Percentiles rank a stretch among this genome's conserved stretches.
These are phyloP conservation scores for Salvator merianae DNA, from an alignment of 2,113 vertebrate genomes.

Conservation along the genomic window DNA sequence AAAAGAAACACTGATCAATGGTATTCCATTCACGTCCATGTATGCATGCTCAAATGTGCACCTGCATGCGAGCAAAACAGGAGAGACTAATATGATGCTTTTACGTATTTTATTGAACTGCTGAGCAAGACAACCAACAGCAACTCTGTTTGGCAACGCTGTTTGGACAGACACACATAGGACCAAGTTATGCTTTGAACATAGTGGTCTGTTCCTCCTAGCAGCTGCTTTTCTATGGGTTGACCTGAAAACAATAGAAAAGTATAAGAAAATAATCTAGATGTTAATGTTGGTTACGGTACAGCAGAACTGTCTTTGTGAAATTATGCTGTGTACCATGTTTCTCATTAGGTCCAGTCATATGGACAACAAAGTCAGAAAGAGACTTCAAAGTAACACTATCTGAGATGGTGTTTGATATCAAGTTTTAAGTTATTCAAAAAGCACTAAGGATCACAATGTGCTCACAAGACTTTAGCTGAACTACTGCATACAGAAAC, in stretches of 20 bases:
- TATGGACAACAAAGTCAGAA: no score
- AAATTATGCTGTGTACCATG: background rate
- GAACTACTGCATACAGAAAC: background rate
- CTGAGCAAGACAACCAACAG: background rate
- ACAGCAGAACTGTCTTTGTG: no score
- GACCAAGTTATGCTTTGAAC: background rate
- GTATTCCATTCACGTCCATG: background rate
- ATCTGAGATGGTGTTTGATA: background rate
- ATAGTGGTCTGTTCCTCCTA: background rate
- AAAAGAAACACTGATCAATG: background rate
- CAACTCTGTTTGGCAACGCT: no score
- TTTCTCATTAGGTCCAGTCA: background rate
- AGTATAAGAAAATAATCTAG: background rate
- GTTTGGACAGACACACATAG: background rate
- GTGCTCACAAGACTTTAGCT: no score
- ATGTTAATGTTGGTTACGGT: background rate
- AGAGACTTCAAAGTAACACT: background rate
- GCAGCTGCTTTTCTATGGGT: background rate
- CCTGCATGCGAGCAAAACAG: background rate
- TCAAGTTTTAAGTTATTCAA: background rate
- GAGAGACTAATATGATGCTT: background rate
- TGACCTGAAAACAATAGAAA: background rate
- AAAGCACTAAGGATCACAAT: no score
- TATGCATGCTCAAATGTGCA: background rate
- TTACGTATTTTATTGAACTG: background rate